Evolutionary conservation across 2,113 vertebrate genomes (phyloP), one percentile per base, ranked within the genome.

Genomic region (Puntigrus tetrazona): DNA sequence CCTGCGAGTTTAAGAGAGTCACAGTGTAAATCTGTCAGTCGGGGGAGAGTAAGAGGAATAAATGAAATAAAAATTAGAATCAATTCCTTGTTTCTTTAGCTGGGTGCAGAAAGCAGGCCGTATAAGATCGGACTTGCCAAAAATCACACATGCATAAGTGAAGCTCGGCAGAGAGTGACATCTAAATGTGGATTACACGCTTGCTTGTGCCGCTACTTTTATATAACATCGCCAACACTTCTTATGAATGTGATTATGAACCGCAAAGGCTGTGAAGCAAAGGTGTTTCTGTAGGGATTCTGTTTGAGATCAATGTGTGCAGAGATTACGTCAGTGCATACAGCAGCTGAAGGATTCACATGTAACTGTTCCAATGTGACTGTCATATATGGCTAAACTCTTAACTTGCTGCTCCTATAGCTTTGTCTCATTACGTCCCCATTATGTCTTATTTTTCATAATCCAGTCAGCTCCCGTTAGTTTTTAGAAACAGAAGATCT

Each of bases 121-220:
- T 22, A 29, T 1, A n/a, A 61, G 65, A 52, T 25, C 13, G 29
- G 25, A 82, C 14, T 70, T 84, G 91, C 89, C 90, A 92, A 89
- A 91, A 91, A 84, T 91, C 91, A 90, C 92, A 92, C 86, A 72
- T 90, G 59, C 61, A 79, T 47, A 82, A 82, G 84, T 83, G 86
- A 43, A 78, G 83, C 36, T 13, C 78, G 70, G 57, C 61, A 87
- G 79, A 85, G 88, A 61, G 57, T 61, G 11, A 61, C 52, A 38
- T 57, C n/a, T 47, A 65, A 65, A 65, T 47, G 41, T 45, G 18
- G 18, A 43, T 59, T 78, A 36, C 59, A 36, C 1, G 18, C 29
- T 25, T 52, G 38, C 79, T 67, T 81, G 76, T 86, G 61, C n/a
- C 34, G 31, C 82, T 43, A 38, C 7, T 59, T 52, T 61, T 50